A percentile compares a stretch with the other conserved stretches of the same genome.
These are phyloP conservation scores for Lasioglossum marginatum DNA, from an alignment of 2,888 invertebrate genomes.

Conservation along the genomic window DNA sequence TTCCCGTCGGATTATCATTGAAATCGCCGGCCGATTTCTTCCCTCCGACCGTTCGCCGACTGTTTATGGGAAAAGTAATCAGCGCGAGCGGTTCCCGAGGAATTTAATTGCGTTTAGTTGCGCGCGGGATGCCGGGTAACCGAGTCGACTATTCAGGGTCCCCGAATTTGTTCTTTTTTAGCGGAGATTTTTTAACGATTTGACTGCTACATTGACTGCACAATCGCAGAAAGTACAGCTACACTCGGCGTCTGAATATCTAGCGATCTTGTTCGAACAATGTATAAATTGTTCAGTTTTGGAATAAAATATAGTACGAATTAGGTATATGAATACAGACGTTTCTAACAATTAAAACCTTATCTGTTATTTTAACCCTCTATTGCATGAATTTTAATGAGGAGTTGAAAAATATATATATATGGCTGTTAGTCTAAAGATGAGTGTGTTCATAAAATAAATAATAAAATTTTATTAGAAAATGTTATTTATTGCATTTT, in stretches of 20 bases:
- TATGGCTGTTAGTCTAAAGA: too few species aligned
- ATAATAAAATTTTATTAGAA: too few species aligned
- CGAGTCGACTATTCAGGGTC: background rate
- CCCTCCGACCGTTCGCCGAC: background rate
- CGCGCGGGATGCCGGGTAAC: background rate
- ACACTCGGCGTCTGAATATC: background rate
- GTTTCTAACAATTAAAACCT: too few species aligned
- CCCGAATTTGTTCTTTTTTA: background rate
- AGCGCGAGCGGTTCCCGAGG: background rate
- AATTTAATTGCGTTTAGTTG: slow-evolving; percentile 8
- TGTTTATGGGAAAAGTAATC: slow-evolving; percentile 22
- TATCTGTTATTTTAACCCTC: too few species aligned
- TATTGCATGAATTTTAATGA: too few species aligned
- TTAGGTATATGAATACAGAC: too few species aligned
- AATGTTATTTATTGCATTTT: too few species aligned
- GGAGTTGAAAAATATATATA: too few species aligned
- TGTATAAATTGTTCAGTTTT: background rate
- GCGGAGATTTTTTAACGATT: background rate
- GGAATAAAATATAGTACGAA: background rate
- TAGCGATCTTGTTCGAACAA: background rate
- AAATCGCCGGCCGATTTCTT: background rate
- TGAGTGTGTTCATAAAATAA: too few species aligned
- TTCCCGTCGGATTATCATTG: slow-evolving; percentile 41
- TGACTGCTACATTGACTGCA: background rate
- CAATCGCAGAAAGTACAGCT: background rate